Percentiles rank a stretch among this genome's conserved stretches.
Conservation (phyloP, 2,888 invertebrate genomes). For the Trilocha varians region DNA sequence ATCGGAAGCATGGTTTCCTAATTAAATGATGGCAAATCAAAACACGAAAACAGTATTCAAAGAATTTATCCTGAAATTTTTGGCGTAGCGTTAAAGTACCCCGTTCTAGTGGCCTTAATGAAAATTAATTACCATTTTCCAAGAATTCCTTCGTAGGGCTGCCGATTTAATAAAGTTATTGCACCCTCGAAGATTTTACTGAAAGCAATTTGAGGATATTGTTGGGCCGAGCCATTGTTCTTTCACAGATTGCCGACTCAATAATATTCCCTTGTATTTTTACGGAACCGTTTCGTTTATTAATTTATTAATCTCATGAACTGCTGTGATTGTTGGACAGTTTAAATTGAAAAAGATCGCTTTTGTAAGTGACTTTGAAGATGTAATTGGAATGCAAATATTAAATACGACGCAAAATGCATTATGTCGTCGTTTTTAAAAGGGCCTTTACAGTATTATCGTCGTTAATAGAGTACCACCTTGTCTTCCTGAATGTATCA, state of each 20-base stretch:
- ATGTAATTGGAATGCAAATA: too few species aligned
- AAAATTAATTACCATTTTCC: slow-evolving; percentile 39
- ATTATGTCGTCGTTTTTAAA: too few species aligned
- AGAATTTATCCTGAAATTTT: slow-evolving; percentile 15
- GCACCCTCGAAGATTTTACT: slow-evolving; percentile 20
- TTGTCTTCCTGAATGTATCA: too few species aligned
- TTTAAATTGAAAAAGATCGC: not conserved
- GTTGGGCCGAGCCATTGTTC: slow-evolving; percentile 1
- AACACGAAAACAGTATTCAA: slow-evolving; percentile 11
- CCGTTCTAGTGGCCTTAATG: slow-evolving; percentile 24
- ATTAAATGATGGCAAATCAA: too few species aligned
- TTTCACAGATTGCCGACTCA: not conserved
- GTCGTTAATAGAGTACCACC: too few species aligned
- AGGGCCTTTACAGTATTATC: too few species aligned
- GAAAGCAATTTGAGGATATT: slow-evolving; percentile 15
- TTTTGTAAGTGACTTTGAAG: too few species aligned
- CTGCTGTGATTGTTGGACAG: not conserved
- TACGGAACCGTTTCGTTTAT: not conserved
- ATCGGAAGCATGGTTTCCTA: too few species aligned
- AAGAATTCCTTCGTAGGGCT: slow-evolving; percentile 23
- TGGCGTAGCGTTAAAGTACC: slow-evolving; percentile 21
- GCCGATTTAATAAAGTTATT: slow-evolving; percentile 37
- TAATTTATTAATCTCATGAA: not conserved
- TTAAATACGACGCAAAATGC: too few species aligned
- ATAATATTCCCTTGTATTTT: not conserved